phyloP scores from a whole-genome alignment of 2,888 invertebrate genomes.

The Rosalia funebris region DNA sequence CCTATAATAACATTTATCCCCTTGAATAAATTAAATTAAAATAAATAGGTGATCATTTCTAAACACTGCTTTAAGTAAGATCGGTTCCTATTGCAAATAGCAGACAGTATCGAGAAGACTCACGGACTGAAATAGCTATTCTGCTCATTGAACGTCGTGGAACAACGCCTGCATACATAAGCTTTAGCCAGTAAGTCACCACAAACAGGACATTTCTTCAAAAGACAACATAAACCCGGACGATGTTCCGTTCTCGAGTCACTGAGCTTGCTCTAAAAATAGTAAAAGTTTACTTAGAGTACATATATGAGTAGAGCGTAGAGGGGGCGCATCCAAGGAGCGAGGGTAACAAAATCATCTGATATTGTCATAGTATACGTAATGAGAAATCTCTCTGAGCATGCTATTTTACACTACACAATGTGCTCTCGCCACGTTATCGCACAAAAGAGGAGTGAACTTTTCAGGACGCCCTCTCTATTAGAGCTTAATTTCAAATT shows the following conservation, averaged over 20 bases:
- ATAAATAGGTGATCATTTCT: too few species aligned
- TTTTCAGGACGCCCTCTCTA: not conserved
- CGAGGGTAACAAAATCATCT: constrained; percentile 28
- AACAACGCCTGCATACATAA: too few species aligned
- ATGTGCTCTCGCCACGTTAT: constrained; percentile 17
- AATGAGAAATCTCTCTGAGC: constrained; percentile 43
- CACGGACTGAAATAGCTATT: too few species aligned
- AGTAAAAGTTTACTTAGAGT: constrained; percentile 19
- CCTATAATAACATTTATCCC: too few species aligned
- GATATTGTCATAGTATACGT: constrained; percentile 44
- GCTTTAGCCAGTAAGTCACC: not conserved
- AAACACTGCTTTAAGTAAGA: too few species aligned
- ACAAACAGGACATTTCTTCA: constrained; percentile 4
- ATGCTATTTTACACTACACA: constrained; percentile 38
- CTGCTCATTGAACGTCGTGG: too few species aligned
- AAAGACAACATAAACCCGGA: constrained; percentile 2
- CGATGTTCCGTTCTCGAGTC: constrained; percentile 13
- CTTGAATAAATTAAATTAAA: too few species aligned
- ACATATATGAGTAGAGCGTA: constrained; percentile 17
- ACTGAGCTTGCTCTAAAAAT: constrained; percentile 11
- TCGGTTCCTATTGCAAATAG: too few species aligned
- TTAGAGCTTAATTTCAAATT: constrained; percentile 37
- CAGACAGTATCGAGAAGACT: too few species aligned
- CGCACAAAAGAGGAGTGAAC: constrained; percentile 4
- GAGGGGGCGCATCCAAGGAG: constrained; percentile 23